Base-by-base conservation (phyloP, 2,888 invertebrate species). In the Drosophila mimetica region DNA sequence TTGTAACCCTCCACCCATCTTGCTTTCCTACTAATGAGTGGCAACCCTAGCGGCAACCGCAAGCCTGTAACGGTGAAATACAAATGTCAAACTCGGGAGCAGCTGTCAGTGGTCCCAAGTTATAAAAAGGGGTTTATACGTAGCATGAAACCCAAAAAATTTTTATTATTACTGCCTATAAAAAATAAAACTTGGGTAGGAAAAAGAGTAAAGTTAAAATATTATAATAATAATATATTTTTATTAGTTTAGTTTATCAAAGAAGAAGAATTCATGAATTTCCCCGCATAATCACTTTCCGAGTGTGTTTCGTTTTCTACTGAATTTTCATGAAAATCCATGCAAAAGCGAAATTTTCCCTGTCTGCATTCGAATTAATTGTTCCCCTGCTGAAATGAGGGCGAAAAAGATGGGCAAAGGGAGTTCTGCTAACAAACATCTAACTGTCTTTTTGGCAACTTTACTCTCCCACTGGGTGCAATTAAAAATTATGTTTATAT, bases 401-500 rank as follows among this genome's bases (percentile, higher is more conserved):
- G 34, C n/a, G 7, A 44, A 22, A 11, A 11, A 11, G 14, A 14
- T 47, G 28, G 65, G 6, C 11, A 2, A n/a, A 30, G 22, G 9
- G 50, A 5, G 32, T n/a, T 59, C 4, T 28, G 48, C 28, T 25
- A 18, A 39, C 34, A 28, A 63, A 50, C 48, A 60, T 65, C 74
- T 66, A 80, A 69, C 63, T 36, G 65, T 36, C 65, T 42, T 36
- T 63, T 50, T 42, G 65, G 42, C 48, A 63, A 34, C 42, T 64
- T 64, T 73, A 81, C 63, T 75, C 67, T 71, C 63, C 86, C 79
- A 47, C 54, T 25, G 83, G 59, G 88, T 76, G 65, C 83, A 79
- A 85, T 83, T 85, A 77, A 75, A 87, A 79, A 71, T 87, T 55
- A 74, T 86, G 75, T 75, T 86, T 79, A 79, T 83, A 60, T 71